These are phyloP conservation scores for Syrrhaptes paradoxus DNA, from an alignment of 2,113 vertebrate species.

Conservation along the genomic window DNA sequence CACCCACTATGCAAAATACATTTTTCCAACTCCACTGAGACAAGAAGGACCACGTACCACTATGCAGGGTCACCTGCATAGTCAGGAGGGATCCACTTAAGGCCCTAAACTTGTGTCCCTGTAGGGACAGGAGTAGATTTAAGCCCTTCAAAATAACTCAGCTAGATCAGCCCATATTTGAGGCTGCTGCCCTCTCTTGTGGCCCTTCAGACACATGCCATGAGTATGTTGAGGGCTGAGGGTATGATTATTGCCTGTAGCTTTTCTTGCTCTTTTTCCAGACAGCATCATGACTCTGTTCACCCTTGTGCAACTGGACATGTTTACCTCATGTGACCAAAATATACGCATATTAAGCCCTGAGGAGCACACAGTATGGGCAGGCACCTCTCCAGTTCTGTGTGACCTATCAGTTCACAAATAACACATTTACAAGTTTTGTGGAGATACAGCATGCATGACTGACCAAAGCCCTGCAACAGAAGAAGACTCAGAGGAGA, in stretches of 20 bases:
- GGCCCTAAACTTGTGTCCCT: not conserved
- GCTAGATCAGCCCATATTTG: not conserved
- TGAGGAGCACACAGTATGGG: not conserved
- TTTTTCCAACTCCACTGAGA: not conserved
- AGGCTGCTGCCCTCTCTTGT: not conserved
- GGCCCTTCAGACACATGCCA: not conserved
- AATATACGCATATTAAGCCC: accelerated
- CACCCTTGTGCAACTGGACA: not conserved
- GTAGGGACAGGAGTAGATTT: not conserved
- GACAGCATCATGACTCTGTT: not conserved
- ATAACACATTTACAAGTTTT: not conserved
- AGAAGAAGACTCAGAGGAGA: not conserved
- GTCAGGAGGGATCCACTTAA: not conserved
- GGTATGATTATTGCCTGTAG: not conserved
- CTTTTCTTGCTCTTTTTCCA: not conserved
- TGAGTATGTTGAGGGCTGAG: not conserved
- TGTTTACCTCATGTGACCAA: not conserved
- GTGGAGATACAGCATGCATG: not conserved
- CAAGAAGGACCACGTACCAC: not conserved
- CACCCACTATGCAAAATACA: not conserved
- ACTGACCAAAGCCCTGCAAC: not conserved
- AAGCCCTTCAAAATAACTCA: not conserved
- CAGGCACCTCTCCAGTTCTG: not conserved
- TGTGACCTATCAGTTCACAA: not conserved
- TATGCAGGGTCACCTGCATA: not conserved